A percentile compares a stretch with the other conserved stretches of the same genome.
phyloP scores from a whole-genome alignment of 2,888 invertebrate genomes.

The Diaphora mendica region DNA sequence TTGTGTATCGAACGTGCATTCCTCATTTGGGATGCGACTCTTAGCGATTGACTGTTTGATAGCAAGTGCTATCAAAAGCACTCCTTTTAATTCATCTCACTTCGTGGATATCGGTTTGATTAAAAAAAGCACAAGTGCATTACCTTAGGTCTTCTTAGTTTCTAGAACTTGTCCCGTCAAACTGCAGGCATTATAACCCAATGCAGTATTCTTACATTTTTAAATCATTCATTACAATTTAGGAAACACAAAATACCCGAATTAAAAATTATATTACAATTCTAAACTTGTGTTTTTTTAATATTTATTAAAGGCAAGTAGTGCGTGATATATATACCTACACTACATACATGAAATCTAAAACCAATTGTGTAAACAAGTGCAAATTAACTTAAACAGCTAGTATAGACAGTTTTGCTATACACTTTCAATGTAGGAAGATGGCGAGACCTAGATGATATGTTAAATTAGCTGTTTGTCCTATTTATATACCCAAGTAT shows the following conservation, averaged over 20 bases:
- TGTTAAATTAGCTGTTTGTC: too few relatives aligned
- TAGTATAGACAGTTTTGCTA: background rate
- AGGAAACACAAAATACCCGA: too few relatives aligned
- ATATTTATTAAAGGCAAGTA: too few relatives aligned
- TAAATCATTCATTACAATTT: too few relatives aligned
- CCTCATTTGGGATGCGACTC: background rate
- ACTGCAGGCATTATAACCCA: too few relatives aligned
- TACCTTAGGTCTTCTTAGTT: background rate
- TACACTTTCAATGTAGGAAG: too few relatives aligned
- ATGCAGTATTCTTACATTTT: too few relatives aligned
- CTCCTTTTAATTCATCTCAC: background rate
- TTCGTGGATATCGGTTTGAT: background rate
- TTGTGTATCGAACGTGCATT: background rate
- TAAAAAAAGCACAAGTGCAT: background rate
- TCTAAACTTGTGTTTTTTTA: too few relatives aligned
- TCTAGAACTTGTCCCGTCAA: background rate
- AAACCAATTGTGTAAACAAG: background rate
- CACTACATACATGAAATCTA: too few relatives aligned
- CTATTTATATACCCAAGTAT: conserved; percentile 11
- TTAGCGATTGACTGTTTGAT: background rate
- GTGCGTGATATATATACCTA: too few relatives aligned
- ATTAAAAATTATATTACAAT: too few relatives aligned
- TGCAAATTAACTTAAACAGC: background rate
- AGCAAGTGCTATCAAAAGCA: background rate
- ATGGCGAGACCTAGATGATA: too few relatives aligned